Base-by-base conservation (phyloP, 2,113 vertebrate species). In the Todiramphus saurophagus region DNA sequence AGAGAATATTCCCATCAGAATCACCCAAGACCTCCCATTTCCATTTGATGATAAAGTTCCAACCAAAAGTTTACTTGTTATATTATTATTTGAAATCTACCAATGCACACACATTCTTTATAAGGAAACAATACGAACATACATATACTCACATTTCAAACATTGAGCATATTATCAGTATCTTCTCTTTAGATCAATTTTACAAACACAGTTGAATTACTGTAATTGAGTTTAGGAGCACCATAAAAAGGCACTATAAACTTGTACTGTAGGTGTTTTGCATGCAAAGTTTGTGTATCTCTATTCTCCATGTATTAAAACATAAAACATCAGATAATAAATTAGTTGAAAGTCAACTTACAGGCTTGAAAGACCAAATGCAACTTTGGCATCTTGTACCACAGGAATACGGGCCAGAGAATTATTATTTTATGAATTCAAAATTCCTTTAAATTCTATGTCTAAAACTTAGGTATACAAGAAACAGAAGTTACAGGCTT, bases 71-170 rank as follows among this genome's bases (percentile, higher is more conserved):
- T 80, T 41, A 18, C 50, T 37, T 44, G 13, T 77, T 62, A 9
- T 20, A 43, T 76, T 43, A 63, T 62, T 35, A 27, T 48, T 82
- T 27, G 30, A 30, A 74, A 50, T 41, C 44, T 68, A 81, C 33
- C 64, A 74, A 70, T 13, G 13, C 60, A 73, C 83, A 28, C 81
- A 55, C 63, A 41, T 74, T 88, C 92, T 80, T 85, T 64, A 48
- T 48, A 87, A 67, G 62, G 35, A 91, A 39, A 76, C 68, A 92
- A 80, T 87, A 55, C 77, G 89, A 92, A 89, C 63, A 50, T 53
- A 87, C n/a, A 58, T 53, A 89, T 68, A 96, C 82, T 90, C 90
- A 94, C 90, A 94, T 94, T 93, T 91, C 69, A 96, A 87, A 89
- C 60, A 90, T 5, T 59, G 48, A 92, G 60, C 73, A 82, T 58